Percentiles rank a stretch among this genome's conserved stretches.
Evolutionary conservation across 2,797 vertebrate genomes (phyloP).

Genomic region (Rhynchonycteris naso): DNA sequence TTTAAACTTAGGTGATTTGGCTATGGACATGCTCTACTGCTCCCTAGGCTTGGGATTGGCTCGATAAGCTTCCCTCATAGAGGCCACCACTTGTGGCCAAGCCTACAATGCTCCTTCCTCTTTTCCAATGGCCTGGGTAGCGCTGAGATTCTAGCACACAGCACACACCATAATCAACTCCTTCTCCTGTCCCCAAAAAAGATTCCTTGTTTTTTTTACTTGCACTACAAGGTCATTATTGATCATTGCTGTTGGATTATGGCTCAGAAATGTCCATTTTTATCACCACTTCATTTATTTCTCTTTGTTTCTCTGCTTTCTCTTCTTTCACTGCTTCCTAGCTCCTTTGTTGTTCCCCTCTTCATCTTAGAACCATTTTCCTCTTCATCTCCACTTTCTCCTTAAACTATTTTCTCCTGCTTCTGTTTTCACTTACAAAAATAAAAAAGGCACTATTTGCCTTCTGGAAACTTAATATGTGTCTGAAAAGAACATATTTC

Average conservation of each 20-base stretch:
- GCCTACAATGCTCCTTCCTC: background rate
- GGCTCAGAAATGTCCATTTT: background rate
- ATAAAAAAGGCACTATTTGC: constrained; percentile 17
- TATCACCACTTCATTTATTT: background rate
- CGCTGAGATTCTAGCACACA: background rate
- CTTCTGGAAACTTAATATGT: constrained; percentile 60
- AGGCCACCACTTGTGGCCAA: background rate
- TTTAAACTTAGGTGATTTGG: background rate
- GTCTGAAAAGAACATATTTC: constrained; percentile 54
- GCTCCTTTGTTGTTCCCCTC: background rate
- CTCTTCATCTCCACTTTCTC: background rate
- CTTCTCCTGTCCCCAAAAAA: background rate
- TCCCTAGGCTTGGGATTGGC: background rate
- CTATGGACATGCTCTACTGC: background rate
- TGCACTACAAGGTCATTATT: background rate
- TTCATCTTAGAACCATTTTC: background rate
- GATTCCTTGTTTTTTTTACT: background rate
- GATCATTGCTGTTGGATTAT: background rate
- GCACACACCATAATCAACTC: background rate
- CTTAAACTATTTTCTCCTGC: background rate
- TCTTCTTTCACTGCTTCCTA: background rate
- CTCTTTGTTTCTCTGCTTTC: background rate
- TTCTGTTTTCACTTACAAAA: constrained; percentile 53
- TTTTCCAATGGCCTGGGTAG: background rate
- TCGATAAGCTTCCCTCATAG: background rate